Conservation (phyloP, 2,888 invertebrate genomes). For the Smittia aterrima region DNA sequence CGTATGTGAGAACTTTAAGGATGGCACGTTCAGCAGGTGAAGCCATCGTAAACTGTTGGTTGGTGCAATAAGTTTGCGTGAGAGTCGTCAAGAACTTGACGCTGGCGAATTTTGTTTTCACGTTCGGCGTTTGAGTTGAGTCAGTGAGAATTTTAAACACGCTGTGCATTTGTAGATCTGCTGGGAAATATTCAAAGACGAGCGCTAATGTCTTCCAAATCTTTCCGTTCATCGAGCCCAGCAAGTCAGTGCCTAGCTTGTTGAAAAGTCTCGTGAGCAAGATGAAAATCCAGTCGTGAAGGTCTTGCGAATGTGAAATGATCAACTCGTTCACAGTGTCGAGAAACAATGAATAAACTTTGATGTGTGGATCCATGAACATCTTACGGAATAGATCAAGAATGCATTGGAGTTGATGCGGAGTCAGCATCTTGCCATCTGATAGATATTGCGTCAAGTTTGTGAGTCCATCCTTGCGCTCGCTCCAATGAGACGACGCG, state of each 20-base stretch:
- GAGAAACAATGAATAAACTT: constrained; percentile 88
- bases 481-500: constrained; percentile 89
- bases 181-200: constrained; percentile 67
- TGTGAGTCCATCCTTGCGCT: constrained; percentile 89
- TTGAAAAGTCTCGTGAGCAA: constrained; percentile 81
- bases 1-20: constrained; percentile 68
- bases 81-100: constrained; percentile 70
- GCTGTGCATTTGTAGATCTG: constrained; percentile 64
- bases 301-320: constrained; percentile 77
- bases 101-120: constrained; percentile 73
- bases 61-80: constrained; percentile 62
- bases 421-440: constrained; percentile 59
- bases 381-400: constrained; percentile 92
- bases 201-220: constrained; percentile 81
- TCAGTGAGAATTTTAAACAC: constrained; percentile 77
- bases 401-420: constrained; percentile 70
- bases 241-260: constrained; percentile 86
- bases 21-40: constrained; percentile 64
- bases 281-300: constrained; percentile 91
- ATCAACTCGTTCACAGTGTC: constrained; percentile 92
- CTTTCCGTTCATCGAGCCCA: constrained; percentile 89
- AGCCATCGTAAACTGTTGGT: constrained; percentile 53
- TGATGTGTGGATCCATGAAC: constrained; percentile 96
- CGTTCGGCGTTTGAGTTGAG: constrained; percentile 88
- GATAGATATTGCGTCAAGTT: constrained; percentile 70